Evolutionary conservation across 2,113 vertebrate species (phyloP), one percentile per base, ranked within the genome.

Genomic region (Suricata suricatta): DNA sequence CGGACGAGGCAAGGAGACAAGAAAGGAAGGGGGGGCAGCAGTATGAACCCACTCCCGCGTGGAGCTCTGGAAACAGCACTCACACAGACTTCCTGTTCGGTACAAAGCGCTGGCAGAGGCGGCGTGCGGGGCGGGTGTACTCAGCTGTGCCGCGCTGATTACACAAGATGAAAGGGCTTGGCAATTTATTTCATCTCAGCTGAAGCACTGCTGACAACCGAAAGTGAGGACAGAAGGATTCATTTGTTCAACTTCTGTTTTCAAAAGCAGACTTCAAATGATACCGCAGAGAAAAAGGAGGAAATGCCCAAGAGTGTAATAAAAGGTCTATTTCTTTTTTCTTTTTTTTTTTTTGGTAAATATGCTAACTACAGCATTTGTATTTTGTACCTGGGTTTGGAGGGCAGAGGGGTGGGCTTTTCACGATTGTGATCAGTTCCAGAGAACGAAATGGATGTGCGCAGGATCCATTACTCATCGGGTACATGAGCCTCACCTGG

Each of bases 181-280:
- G 98, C 97, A 98, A 98, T 99, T 99, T 98, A 98, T 99, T 99
- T 99, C 98, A 98, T 98, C 98, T 99, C 98, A 97, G n/a, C 98
- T 98, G 98, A 98, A 99, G 96, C 98, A 97, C 98, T 98, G 98
- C 98, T 99, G 98, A 99, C 98, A 99, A 98, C 98, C 97, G 94
- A 98, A 98, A 99, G 98, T 98, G 98, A 98, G 96, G 98, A 99
- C 98, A 99, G 99, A 98, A 98, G 98, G 98, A 99, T 99, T 98
- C 99, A 99, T 99, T 99, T 98, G 99, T 98, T 98, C 98, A 98
- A 98, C 98, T 99, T 98, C 98, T 98, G 99, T 98, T 99, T 99
- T 97, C 97, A 98, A 99, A 99, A 98, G 97, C 98, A 98, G 97
- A 93, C 98, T 98, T 98, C 98, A 99, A 98, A 99, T 98, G 98